Percentiles rank a stretch among this genome's conserved stretches.
These are phyloP conservation scores for Dipus sagitta DNA, from an alignment of 2,797 vertebrate genomes.

Conservation along the genomic window DNA sequence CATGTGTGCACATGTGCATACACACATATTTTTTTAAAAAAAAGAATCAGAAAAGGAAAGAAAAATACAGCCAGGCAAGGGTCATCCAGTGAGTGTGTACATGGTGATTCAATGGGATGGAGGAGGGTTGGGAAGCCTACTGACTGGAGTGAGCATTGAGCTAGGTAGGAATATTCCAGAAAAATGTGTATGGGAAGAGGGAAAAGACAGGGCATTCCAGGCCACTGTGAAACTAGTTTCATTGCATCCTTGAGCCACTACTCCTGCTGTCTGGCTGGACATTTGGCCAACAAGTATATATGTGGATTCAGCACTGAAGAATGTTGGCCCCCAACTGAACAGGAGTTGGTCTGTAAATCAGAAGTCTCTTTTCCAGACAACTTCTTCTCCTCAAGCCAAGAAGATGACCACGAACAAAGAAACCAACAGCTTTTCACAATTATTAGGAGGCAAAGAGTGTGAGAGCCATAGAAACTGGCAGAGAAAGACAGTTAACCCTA, in stretches of 20 bases:
- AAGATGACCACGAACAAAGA: constrained; percentile 61
- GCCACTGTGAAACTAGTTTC: not conserved
- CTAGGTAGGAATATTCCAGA: not conserved
- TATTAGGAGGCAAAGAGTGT: constrained; percentile 37
- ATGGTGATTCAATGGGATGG: not conserved
- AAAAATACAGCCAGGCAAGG: not conserved
- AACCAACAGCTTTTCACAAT: not conserved
- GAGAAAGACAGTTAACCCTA: constrained; percentile 57
- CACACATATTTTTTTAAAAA: not conserved
- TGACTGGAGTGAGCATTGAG: not conserved
- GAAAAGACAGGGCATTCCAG: not conserved
- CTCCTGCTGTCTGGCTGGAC: constrained; percentile 15
- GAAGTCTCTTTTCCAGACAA: constrained; percentile 32
- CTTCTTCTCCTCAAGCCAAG: constrained; percentile 29
- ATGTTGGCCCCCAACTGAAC: constrained; percentile 32
- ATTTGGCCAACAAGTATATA: constrained; percentile 23
- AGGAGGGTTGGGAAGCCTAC: not conserved
- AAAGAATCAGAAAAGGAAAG: not conserved
- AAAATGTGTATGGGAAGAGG: not conserved
- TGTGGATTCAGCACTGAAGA: constrained; percentile 52
- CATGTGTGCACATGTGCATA: not conserved
- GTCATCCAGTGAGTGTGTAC: not conserved
- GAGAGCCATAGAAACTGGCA: not conserved
- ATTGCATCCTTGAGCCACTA: not conserved
- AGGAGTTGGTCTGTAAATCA: constrained; percentile 65